A percentile compares a stretch with the other conserved stretches of the same genome.
Conservation (phyloP, 2,888 invertebrate genomes). For the Linyphia triangularis region DNA sequence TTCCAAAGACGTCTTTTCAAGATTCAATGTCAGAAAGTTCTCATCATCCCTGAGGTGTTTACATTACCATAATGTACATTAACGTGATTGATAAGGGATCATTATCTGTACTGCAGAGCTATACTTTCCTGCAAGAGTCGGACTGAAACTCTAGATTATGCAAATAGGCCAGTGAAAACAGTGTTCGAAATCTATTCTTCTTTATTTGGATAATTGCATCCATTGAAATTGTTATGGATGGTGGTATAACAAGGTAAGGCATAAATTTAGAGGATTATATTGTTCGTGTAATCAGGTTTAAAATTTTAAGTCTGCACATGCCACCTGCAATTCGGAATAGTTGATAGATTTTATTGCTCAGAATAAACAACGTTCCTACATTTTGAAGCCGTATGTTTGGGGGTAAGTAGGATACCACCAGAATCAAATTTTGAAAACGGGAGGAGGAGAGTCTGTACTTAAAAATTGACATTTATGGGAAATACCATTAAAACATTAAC, state of each 20-base stretch:
- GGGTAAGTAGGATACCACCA: no score
- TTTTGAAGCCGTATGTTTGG: no score
- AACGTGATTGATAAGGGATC: constrained; percentile 44
- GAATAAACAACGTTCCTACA: no score
- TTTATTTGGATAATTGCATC: constrained; percentile 27
- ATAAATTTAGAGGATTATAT: background rate
- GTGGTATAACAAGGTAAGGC: background rate
- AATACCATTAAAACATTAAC: no score
- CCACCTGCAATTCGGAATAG: no score
- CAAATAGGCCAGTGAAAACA: background rate
- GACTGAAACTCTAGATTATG: background rate
- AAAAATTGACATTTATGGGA: no score
- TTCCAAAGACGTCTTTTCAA: background rate
- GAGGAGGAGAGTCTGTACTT: no score
- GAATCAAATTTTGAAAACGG: no score
- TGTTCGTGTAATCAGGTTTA: background rate
- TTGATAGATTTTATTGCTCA: no score
- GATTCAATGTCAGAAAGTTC: constrained; percentile 36
- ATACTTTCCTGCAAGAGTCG: constrained; percentile 18
- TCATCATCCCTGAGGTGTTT: constrained; percentile 7
- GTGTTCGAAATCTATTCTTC: background rate
- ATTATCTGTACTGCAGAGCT: constrained; percentile 13
- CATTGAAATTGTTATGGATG: background rate
- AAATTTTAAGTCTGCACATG: background rate
- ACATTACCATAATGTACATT: constrained; percentile 47